Conservation (phyloP, 2,888 invertebrate genomes). For the Adineta ricciae region DNA sequence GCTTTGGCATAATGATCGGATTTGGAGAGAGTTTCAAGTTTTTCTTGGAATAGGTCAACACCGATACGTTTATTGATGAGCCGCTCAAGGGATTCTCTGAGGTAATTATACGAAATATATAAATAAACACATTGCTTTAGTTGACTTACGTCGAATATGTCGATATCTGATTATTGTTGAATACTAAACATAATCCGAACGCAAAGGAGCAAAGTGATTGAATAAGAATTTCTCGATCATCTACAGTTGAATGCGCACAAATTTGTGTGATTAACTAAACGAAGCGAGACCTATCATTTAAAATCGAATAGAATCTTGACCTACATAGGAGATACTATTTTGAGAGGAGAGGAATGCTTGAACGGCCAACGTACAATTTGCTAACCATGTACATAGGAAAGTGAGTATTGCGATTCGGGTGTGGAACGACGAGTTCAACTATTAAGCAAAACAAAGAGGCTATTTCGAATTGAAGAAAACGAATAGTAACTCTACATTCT, state of each 20-base stretch:
- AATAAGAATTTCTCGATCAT: slow-evolving; percentile 25
- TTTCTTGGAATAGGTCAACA: slow-evolving; percentile 60
- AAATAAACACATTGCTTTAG: slow-evolving; percentile 42
- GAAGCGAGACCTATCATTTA: not conserved
- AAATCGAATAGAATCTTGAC: slow-evolving; percentile 37
- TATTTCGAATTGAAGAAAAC: slow-evolving; percentile 29
- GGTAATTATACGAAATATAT: too few species aligned
- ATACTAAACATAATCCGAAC: slow-evolving; percentile 26
- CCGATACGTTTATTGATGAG: slow-evolving; percentile 80
- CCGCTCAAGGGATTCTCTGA: slow-evolving; percentile 64
- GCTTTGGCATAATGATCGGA: slow-evolving; percentile 83
- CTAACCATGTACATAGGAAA: slow-evolving; percentile 76
- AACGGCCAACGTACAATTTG: slow-evolving; percentile 72
- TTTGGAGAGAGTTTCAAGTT: slow-evolving; percentile 71
- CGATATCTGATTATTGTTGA: slow-evolving; percentile 27
- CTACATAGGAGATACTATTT: slow-evolving; percentile 67
- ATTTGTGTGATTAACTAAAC: slow-evolving; percentile 31
- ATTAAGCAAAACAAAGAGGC: not conserved
- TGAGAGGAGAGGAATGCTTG: slow-evolving; percentile 64
- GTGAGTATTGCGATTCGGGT: slow-evolving; percentile 78
- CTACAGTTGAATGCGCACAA: slow-evolving; percentile 7
- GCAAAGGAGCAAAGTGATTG: slow-evolving; percentile 30
- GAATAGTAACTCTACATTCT: slow-evolving; percentile 38
- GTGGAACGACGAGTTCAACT: slow-evolving; percentile 53
- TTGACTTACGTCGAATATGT: slow-evolving; percentile 38